phyloP scores from a whole-genome alignment of 2,888 invertebrate genomes.

The Carcina quercana region DNA sequence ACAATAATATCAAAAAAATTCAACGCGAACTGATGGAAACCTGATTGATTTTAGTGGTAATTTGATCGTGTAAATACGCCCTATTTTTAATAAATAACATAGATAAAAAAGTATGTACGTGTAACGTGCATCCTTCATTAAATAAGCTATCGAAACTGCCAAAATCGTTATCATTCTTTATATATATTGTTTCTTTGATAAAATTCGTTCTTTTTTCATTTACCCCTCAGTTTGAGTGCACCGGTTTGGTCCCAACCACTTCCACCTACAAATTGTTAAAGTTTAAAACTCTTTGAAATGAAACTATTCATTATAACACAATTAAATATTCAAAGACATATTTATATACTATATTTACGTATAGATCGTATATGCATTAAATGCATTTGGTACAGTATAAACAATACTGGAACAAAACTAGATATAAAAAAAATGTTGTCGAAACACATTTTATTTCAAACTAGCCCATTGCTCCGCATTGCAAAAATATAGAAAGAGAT shows the following conservation, averaged over 20 bases:
- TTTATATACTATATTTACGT: conserved; percentile 56
- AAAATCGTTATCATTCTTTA: conserved; percentile 9
- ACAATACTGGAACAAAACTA: too few relatives aligned
- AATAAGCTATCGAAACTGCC: conserved; percentile 52
- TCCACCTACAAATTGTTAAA: conserved; percentile 16
- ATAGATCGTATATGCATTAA: conserved; percentile 57
- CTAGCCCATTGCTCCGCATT: too few relatives aligned
- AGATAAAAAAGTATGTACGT: too few relatives aligned
- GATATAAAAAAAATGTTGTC: too few relatives aligned
- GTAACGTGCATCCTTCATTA: conserved; percentile 31
- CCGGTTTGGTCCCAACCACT: conserved; percentile 65
- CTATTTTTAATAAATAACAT: too few relatives aligned
- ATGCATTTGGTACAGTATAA: conserved; percentile 42
- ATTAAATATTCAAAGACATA: conserved; percentile 21
- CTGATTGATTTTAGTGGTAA: too few relatives aligned
- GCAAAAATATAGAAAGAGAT: conserved; percentile 46
- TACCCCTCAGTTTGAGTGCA: conserved; percentile 49
- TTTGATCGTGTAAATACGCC: too few relatives aligned
- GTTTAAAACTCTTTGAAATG: conserved; percentile 17
- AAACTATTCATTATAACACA: conserved; percentile 33
- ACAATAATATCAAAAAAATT: too few relatives aligned
- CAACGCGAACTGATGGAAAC: too few relatives aligned
- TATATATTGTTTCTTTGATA: conserved; percentile 24
- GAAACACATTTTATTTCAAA: too few relatives aligned
- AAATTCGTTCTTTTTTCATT: conserved; percentile 33